A percentile compares a stretch with the other conserved stretches of the same genome.
phyloP scores from a whole-genome alignment of 2,797 vertebrate species.

The Lithobates sylvaticus region DNA sequence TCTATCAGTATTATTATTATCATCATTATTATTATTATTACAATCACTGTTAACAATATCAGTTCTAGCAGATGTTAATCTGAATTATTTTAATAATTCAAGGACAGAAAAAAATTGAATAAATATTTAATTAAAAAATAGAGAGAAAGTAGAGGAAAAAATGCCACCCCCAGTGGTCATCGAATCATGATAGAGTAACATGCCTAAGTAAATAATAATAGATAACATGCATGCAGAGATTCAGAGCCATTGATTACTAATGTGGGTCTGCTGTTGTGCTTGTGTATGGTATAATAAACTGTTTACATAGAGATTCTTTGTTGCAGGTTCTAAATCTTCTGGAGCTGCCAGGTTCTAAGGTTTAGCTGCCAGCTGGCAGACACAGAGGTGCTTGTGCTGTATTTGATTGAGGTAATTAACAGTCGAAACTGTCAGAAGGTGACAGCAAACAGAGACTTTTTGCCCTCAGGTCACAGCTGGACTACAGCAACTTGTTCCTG shows the following conservation, averaged over 20 bases:
- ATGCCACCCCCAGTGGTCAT: background rate
- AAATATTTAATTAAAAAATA: background rate
- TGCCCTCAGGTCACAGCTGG: constrained; percentile 82
- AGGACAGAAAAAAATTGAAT: too few species aligned
- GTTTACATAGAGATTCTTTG: constrained; percentile 82
- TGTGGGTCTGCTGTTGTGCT: constrained; percentile 69
- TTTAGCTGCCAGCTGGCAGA: constrained; percentile 81
- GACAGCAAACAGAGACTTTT: constrained; percentile 80
- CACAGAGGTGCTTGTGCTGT: constrained; percentile 80
- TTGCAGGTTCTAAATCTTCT: constrained; percentile 85
- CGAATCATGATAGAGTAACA: background rate
- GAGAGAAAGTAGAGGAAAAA: background rate
- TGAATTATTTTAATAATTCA: too few species aligned
- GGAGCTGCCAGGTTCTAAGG: constrained; percentile 73
- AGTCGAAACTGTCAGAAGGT: constrained; percentile 79
- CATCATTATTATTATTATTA: too few species aligned
- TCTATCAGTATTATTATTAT: too few species aligned
- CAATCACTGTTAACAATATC: too few species aligned
- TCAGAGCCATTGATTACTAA: constrained; percentile 73
- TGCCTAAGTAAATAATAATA: background rate
- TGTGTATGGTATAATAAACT: constrained; percentile 77
- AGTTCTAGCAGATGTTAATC: too few species aligned
- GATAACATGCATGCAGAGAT: constrained; percentile 17
- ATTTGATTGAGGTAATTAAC: constrained; percentile 82
- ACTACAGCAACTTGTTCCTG: constrained; percentile 76